These are phyloP conservation scores for Drosophila kuntzei DNA, from an alignment of 2,888 invertebrate genomes.

Conservation along the genomic window DNA sequence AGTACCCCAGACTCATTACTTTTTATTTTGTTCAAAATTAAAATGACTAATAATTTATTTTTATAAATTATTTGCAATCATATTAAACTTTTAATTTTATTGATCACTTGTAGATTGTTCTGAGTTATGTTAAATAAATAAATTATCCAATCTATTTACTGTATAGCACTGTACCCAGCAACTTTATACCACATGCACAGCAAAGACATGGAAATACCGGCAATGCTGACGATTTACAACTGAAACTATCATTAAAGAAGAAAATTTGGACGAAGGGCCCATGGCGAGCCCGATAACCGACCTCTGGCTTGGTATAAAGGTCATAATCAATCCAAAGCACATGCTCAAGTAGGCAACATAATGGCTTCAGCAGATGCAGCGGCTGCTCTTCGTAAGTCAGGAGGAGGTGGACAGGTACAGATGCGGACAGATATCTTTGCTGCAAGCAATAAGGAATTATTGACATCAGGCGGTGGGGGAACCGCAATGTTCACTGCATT, in stretches of 20 bases:
- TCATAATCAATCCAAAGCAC: constrained; percentile 42
- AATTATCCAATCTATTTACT: neutral
- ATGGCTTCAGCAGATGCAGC: constrained; percentile 77
- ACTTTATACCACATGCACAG: constrained; percentile 55
- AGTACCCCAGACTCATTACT: too few species aligned
- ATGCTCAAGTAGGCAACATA: constrained; percentile 37
- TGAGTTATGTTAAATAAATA: too few species aligned
- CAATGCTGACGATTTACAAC: constrained; percentile 86
- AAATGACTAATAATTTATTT: too few species aligned
- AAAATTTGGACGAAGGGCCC: constrained; percentile 91
- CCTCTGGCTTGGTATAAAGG: constrained; percentile 90
- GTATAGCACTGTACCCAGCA: constrained; percentile 53
- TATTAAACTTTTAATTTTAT: too few species aligned
- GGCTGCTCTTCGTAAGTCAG: constrained; percentile 83
- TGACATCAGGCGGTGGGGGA: neutral
- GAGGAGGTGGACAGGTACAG: constrained; percentile 70
- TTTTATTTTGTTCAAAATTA: too few species aligned
- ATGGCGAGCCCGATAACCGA: constrained; percentile 72
- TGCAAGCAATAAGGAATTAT: constrained; percentile 6
- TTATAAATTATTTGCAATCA: too few species aligned
- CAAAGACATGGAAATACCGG: constrained; percentile 33
- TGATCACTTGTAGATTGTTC: too few species aligned
- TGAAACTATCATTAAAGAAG: constrained; percentile 90
- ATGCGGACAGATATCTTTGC: constrained; percentile 24
- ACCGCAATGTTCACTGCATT: constrained; percentile 4